These are phyloP conservation scores for Zelostemma sp. DNA, from an alignment of 1,140 invertebrate species.

Conservation along the genomic window DNA sequence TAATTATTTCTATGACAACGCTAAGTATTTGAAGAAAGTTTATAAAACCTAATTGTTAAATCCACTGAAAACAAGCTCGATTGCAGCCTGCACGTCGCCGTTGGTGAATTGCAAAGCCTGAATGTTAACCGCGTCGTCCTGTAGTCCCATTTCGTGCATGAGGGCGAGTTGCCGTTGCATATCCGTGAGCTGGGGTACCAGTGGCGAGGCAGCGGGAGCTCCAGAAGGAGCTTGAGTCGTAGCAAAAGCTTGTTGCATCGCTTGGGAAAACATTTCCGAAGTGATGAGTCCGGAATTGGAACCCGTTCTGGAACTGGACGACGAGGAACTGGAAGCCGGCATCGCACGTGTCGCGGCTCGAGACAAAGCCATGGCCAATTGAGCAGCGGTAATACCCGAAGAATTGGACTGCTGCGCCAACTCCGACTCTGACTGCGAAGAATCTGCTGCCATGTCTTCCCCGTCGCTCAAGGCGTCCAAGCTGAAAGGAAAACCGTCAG, in stretches of 20 bases:
- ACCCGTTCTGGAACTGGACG: constrained; percentile 47
- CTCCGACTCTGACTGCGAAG: constrained; percentile 67
- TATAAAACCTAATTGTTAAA: constrained; percentile 59
- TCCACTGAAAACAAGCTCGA: constrained; percentile 81
- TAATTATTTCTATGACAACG: no score
- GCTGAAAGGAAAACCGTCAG: constrained; percentile 66
- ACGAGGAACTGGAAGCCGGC: constrained; percentile 33
- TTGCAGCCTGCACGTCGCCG: constrained; percentile 89
- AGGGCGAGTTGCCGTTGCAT: constrained; percentile 79
- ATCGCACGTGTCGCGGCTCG: constrained; percentile 57
- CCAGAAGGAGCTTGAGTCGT: constrained; percentile 45
- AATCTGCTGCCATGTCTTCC: constrained; percentile 73
- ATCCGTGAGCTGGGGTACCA: constrained; percentile 41
- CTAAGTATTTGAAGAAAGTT: no score
- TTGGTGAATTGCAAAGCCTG: constrained; percentile 84
- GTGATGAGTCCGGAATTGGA: constrained; percentile 67
- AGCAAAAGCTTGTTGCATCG: constrained; percentile 73
- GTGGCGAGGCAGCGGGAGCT: constrained; percentile 22
- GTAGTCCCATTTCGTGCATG: constrained; percentile 89
- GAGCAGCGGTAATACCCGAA: constrained; percentile 67
- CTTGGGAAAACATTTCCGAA: constrained; percentile 73
- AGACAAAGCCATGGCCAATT: constrained; percentile 70
- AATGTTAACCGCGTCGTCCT: constrained; percentile 86
- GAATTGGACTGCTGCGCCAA: constrained; percentile 61
- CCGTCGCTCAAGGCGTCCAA: constrained; percentile 72